Evolutionary conservation across 2,113 vertebrate species (phyloP).

Genomic region (Paramormyrops kingsleyae): DNA sequence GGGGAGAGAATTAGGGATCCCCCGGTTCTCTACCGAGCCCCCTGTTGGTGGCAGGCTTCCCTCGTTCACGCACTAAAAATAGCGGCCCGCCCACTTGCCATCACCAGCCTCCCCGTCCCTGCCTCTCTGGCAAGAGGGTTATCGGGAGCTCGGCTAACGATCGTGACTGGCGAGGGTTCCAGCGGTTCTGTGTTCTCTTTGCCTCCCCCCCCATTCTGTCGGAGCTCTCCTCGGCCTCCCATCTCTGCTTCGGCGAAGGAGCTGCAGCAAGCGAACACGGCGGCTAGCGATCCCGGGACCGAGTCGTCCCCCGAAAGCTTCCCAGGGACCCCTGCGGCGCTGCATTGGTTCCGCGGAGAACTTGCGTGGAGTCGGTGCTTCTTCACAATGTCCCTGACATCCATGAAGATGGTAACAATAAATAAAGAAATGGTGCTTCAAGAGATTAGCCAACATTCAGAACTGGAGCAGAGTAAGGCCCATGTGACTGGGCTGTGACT

Average conservation of each 20-base stretch:
- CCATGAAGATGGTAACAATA: background rate
- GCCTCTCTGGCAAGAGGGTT: conserved; percentile 54
- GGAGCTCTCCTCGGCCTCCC: conserved; percentile 49
- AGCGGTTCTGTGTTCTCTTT: conserved; percentile 44
- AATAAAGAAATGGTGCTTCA: background rate
- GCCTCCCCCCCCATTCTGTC: conserved; percentile 27
- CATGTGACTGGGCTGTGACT: background rate
- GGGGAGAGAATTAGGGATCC: conserved; percentile 70
- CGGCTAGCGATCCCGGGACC: background rate
- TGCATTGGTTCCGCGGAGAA: background rate
- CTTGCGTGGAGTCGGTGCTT: background rate
- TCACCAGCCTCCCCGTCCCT: conserved; percentile 58
- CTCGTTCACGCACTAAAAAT: conserved; percentile 63
- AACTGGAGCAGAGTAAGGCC: background rate
- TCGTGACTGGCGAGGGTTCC: conserved; percentile 59
- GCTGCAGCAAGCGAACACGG: background rate
- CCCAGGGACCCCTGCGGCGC: background rate
- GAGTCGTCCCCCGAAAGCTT: background rate
- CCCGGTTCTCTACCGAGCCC: conserved; percentile 52
- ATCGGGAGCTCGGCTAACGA: conserved; percentile 41
- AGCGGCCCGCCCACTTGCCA: conserved; percentile 64
- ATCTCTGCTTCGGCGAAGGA: background rate
- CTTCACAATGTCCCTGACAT: background rate
- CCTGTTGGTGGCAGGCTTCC: conserved; percentile 66
- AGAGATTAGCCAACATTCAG: background rate